Conservation (phyloP, 2,888 invertebrate genomes). For the Dasysyrphus albostriatus region DNA sequence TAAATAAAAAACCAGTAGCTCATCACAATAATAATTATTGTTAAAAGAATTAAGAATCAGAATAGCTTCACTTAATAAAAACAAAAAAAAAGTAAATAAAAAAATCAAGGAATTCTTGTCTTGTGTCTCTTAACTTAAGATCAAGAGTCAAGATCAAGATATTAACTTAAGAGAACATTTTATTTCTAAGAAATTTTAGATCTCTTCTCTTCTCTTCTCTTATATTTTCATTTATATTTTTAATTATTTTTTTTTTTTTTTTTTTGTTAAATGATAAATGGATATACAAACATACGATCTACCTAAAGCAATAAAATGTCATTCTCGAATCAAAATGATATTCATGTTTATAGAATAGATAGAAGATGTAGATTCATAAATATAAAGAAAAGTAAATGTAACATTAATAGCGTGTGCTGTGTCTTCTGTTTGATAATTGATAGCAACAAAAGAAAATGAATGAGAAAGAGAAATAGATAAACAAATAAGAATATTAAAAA, state of each 20-base stretch:
- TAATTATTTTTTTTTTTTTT: too few relatives aligned
- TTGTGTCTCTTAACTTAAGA: neutral
- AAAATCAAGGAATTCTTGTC: neutral
- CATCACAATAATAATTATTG: constrained; percentile 4
- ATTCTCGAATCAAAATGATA: constrained; percentile 31
- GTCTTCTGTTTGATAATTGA: constrained; percentile 40
- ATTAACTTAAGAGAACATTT: constrained; percentile 8
- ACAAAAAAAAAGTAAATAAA: constrained; percentile 3
- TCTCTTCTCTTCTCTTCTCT: constrained; percentile 1
- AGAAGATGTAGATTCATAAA: neutral
- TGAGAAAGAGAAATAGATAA: neutral
- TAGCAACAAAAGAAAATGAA: constrained; percentile 50
- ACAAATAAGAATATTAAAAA: constrained; percentile 6
- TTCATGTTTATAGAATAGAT: too few relatives aligned
- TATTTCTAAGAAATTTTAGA: neutral
- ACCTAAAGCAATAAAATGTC: constrained; percentile 28
- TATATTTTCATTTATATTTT: neutral
- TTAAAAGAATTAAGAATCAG: neutral
- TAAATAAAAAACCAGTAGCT: neutral
- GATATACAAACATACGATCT: constrained; percentile 30
- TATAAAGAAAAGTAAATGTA: constrained; percentile 12
- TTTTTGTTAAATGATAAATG: constrained; percentile 39
- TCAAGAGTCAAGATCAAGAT: neutral
- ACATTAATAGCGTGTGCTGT: constrained; percentile 29
- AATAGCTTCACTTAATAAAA: neutral